A percentile compares a stretch with the other conserved stretches of the same genome.
phyloP scores from a whole-genome alignment of 2,113 vertebrate genomes.

The Anguilla japonica region DNA sequence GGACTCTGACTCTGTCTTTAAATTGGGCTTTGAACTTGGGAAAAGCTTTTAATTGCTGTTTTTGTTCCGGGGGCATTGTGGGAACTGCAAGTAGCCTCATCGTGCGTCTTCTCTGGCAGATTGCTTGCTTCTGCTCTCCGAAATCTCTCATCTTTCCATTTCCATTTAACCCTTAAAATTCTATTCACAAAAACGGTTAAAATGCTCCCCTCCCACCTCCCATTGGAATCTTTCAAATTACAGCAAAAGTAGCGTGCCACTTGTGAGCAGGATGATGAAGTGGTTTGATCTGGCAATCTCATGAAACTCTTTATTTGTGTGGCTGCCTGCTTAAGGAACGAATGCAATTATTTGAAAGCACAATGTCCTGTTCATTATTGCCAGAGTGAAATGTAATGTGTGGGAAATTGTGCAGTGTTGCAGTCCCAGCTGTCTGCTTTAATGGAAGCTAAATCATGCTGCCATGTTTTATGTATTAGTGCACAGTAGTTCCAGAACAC shows the following conservation, averaged over 20 bases:
- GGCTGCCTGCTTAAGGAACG: neutral
- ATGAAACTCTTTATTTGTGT: neutral
- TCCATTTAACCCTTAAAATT: neutral
- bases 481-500: neutral
- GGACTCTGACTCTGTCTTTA: neutral
- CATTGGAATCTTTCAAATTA: neutral
- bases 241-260: neutral
- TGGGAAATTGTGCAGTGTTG: neutral
- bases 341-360: neutral
- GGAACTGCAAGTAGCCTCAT: neutral
- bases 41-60: conserved; percentile 1
- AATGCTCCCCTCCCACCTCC: neutral
- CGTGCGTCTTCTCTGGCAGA: neutral
- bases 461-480: neutral
- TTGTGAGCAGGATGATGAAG: neutral
- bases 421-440: neutral
- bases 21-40: conserved; percentile 17
- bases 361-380: neutral
- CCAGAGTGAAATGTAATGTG: neutral
- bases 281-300: neutral
- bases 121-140: neutral
- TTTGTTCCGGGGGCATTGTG: conserved; percentile 7
- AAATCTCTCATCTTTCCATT: neutral
- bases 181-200: neutral
- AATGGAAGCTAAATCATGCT: neutral